These are phyloP conservation scores for Habropoda laboriosa DNA, from an alignment of 1,140 invertebrate species.

Conservation along the genomic window DNA sequence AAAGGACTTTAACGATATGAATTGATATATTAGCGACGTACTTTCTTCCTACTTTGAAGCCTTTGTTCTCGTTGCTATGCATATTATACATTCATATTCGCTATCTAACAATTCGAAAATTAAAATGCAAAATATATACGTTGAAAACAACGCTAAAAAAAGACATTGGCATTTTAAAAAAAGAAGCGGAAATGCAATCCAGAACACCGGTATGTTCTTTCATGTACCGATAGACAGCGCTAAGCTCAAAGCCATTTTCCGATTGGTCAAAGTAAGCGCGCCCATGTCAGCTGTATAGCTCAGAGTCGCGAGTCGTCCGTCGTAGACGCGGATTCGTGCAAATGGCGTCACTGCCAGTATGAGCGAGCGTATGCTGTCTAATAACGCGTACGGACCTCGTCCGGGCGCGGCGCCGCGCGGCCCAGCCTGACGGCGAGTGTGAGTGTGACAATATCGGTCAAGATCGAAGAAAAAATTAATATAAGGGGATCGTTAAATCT, in stretches of 20 bases:
- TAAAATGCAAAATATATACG: too few species aligned
- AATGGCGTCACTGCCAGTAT: conserved; percentile 70
- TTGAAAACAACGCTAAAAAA: too few species aligned
- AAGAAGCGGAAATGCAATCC: neutral
- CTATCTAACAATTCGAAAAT: too few species aligned
- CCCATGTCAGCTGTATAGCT: conserved; percentile 53
- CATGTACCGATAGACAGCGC: neutral
- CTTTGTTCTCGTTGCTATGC: too few species aligned
- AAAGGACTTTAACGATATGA: too few species aligned
- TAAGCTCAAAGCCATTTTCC: neutral
- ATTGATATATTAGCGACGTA: too few species aligned
- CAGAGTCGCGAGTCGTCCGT: conserved; percentile 38
- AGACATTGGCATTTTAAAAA: neutral
- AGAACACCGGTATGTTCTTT: neutral
- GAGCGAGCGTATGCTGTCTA: conserved; percentile 65
- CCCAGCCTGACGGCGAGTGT: conserved; percentile 64
- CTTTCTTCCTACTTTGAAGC: too few species aligned
- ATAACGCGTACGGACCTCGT: conserved; percentile 69
- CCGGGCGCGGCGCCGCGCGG: conserved; percentile 66
- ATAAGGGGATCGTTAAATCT: conserved; percentile 13
- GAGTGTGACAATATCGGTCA: conserved; percentile 34
- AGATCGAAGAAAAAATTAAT: conserved; percentile 25
- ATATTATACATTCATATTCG: too few species aligned
- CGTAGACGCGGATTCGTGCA: conserved; percentile 53
- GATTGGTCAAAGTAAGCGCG: conserved; percentile 16